phyloP scores from a whole-genome alignment of 2,888 invertebrate genomes.

The Panzeria rudis region DNA sequence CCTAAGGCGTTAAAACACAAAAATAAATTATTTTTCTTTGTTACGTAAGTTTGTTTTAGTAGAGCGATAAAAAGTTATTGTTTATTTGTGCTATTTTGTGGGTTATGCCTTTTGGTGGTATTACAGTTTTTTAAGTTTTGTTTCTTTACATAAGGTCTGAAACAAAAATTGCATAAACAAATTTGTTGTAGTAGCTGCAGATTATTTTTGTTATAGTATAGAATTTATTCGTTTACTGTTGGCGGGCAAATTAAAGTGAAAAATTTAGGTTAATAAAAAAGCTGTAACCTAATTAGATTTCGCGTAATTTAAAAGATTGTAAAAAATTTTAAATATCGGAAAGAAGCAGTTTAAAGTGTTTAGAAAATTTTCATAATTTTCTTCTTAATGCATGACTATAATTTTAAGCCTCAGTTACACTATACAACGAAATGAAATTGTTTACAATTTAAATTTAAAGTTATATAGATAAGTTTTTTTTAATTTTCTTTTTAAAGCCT shows the following conservation, averaged over 20 bases:
- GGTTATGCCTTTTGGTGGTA: slow-evolving; percentile 51
- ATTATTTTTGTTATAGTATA: background rate
- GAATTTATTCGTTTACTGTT: background rate
- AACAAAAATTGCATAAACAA: slow-evolving; percentile 12
- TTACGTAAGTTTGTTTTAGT: slow-evolving; percentile 16
- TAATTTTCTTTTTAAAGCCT: too few relatives aligned
- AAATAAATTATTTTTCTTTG: slow-evolving; percentile 24
- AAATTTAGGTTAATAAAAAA: background rate
- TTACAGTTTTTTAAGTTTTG: slow-evolving; percentile 26
- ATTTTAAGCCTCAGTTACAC: too few relatives aligned
- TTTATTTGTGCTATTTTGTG: slow-evolving; percentile 56
- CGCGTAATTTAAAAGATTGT: background rate
- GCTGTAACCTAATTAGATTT: too few relatives aligned
- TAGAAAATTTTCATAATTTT: background rate
- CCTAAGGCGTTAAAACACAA: slow-evolving; percentile 32
- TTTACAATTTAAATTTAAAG: too few relatives aligned
- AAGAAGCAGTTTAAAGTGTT: too few relatives aligned
- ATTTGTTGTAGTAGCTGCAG: background rate
- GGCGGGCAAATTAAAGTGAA: background rate
- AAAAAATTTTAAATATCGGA: background rate
- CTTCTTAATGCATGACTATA: too few relatives aligned
- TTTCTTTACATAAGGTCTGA: slow-evolving; percentile 40
- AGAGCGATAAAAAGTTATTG: slow-evolving; percentile 20
- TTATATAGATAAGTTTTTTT: too few relatives aligned
- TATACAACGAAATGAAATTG: too few relatives aligned